phyloP scores from a whole-genome alignment of 2,113 vertebrate species.

The Cranoglanis bouderius region DNA sequence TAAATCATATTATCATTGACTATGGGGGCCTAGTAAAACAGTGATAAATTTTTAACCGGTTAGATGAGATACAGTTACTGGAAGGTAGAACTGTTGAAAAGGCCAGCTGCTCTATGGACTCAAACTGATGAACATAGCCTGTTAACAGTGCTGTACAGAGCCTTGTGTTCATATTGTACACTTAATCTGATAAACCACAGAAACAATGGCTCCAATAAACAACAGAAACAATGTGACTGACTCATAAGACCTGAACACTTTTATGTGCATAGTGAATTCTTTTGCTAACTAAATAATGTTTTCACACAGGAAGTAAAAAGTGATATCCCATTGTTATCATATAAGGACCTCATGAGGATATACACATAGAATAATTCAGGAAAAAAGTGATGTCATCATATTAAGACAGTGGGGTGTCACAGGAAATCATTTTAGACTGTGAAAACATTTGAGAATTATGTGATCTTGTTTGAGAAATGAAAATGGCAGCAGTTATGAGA shows the following conservation, averaged over 20 bases:
- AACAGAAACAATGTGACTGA: background rate
- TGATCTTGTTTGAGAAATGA: background rate
- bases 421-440: background rate
- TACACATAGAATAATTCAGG: background rate
- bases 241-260: background rate
- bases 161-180: background rate
- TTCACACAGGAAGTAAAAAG: background rate
- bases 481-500: background rate
- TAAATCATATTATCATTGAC: conserved; percentile 46
- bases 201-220: background rate
- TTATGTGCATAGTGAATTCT: background rate
- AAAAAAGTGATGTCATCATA: background rate
- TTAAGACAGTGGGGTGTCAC: background rate
- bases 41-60: conserved; percentile 56
- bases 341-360: background rate
- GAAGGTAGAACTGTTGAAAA: conserved; percentile 24
- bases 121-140: conserved; percentile 25
- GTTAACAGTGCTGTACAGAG: conserved; percentile 4
- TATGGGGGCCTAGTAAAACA: conserved; percentile 19
- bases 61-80: conserved; percentile 45
- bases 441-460: background rate
- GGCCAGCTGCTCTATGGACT: conserved; percentile 47
- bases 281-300: background rate
- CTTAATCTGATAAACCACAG: background rate
- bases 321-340: background rate